Conservation (phyloP, 2,797 vertebrate genomes). For the Phylloscopus collybita region DNA sequence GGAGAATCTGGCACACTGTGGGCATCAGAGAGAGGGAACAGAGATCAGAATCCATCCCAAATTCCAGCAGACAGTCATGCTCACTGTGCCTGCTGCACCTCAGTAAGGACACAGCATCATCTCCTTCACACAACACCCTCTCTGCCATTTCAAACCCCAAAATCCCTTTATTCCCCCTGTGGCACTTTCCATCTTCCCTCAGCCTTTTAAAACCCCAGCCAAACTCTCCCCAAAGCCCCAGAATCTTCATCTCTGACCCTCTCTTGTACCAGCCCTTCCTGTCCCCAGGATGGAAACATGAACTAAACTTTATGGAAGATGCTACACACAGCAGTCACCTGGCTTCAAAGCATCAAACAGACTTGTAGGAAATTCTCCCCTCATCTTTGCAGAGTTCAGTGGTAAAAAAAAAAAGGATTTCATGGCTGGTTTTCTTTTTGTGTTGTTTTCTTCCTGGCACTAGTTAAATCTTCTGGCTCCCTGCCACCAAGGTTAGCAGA, state of each 20-base stretch:
- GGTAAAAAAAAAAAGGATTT: background rate
- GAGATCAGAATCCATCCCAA: background rate
- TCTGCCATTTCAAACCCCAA: background rate
- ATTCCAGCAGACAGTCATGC: background rate
- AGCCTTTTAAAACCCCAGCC: background rate
- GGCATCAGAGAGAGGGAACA: constrained; percentile 30
- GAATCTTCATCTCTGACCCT: background rate
- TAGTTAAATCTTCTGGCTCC: background rate
- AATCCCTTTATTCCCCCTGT: background rate
- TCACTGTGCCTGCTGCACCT: background rate
- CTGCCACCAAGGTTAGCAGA: background rate
- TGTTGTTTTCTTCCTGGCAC: background rate
- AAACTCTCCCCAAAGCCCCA: background rate
- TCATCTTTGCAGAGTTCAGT: background rate
- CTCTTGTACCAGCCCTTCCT: background rate
- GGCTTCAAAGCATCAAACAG: constrained; percentile 43
- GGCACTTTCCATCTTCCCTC: background rate
- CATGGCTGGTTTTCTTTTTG: background rate
- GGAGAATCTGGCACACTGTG: constrained; percentile 98
- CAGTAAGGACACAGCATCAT: fast-evolving
- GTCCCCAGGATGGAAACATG: background rate
- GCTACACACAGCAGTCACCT: constrained; percentile 13
- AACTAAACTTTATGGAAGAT: constrained; percentile 10
- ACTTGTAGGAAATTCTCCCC: background rate
- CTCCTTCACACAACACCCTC: background rate